Evolutionary conservation across 2,113 vertebrate genomes (phyloP), one percentile per base, ranked within the genome.

Genomic region (Pleuronectes platessa): DNA sequence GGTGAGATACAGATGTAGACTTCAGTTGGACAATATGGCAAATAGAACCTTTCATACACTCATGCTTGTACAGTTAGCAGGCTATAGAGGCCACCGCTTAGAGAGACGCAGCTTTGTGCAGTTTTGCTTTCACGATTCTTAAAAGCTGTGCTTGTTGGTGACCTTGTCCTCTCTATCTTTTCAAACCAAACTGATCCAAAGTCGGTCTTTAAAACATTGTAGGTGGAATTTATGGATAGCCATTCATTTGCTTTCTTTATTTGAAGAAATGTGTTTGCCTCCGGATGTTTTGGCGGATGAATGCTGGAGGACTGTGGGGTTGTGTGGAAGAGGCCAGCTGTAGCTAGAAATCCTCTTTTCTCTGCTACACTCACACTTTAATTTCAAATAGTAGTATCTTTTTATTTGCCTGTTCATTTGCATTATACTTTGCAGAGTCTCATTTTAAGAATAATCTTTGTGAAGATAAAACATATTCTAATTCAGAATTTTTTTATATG

Each of bases 161-260:
- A 87, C 85, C 84, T 88, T 72, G 82, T 86, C 69, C 75, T 73
- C 11, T 66, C 18, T 27, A 49, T 66, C 83, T 72, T 84, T 89
- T 88, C 68, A 88, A 84, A 83, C 60, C 73, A 49, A 78, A 71
- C 75, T 83, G 77, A 74, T 70, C 77, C 77, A 78, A 31, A 31
- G 87, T 68, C 78, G 51, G 65, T 45, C 61, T 90, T 79, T 78
- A 70, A 79, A 81, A 83, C 74, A 70, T 26, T 63, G 73, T 68
- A 24, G 74, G 80, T 0, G 47, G 70, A 76, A 79, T 79, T 84
- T 64, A 64, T 72, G 76, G 68, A 69, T 82, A 77, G 63, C 69
- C 77, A 85, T 89, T 88, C 73, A 83, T 81, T 83, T 69, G 42
- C 61, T 14, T 71, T 63, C 61, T 18, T 63, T 74, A 76, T 75